Conservation (phyloP, 1,140 invertebrate genomes). For the Planococcus citri region DNA sequence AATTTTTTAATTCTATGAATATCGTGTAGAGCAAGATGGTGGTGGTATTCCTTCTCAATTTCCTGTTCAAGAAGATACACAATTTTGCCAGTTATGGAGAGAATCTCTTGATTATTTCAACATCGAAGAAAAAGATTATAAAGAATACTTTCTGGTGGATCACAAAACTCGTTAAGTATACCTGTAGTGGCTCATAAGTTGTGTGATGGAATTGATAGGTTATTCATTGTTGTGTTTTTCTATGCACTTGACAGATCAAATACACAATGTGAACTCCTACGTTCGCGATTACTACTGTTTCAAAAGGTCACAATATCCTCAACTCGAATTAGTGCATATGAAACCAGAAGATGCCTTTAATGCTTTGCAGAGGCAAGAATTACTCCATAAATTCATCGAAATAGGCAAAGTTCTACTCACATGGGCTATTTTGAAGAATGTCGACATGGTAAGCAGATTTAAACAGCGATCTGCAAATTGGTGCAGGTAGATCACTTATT, state of each 20-base stretch:
- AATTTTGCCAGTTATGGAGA: slow-evolving; percentile 88
- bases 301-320: slow-evolving; percentile 94
- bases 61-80: slow-evolving; percentile 96
- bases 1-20: too few relatives aligned
- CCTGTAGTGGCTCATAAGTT: background rate
- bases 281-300: slow-evolving; percentile 98
- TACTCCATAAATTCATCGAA: slow-evolving; percentile 91
- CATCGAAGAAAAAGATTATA: slow-evolving; percentile 78
- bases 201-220: background rate
- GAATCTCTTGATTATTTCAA: slow-evolving; percentile 97
- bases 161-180: slow-evolving; percentile 84
- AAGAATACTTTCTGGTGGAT: slow-evolving; percentile 89
- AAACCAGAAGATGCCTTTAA: slow-evolving; percentile 80
- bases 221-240: background rate
- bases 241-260: slow-evolving; percentile 57
- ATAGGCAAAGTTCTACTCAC: slow-evolving; percentile 86
- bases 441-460: slow-evolving; percentile 66
- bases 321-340: slow-evolving; percentile 89
- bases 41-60: slow-evolving; percentile 96
- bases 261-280: slow-evolving; percentile 84
- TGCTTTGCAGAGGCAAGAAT: slow-evolving; percentile 81
- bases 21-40: slow-evolving; percentile 56
- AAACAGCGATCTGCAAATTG: too few relatives aligned
- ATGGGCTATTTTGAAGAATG: slow-evolving; percentile 80
- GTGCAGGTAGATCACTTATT: too few relatives aligned